Percentiles rank a stretch among this genome's conserved stretches.
Conservation (phyloP, 1,140 invertebrate species). For the Drosophila pseudoananassae region DNA sequence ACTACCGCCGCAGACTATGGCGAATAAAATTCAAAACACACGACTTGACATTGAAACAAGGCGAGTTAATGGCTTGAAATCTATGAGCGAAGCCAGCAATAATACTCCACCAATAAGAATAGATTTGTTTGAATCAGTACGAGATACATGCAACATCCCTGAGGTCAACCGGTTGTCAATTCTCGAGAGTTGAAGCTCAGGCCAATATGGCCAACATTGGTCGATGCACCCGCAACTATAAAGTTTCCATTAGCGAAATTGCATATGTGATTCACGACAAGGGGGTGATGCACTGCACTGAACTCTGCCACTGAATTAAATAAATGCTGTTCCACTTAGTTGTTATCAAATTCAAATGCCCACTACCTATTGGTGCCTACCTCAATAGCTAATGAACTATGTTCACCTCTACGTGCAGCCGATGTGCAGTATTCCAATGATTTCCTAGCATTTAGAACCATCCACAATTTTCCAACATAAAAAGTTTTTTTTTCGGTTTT, state of each 20-base stretch:
- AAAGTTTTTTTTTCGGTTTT: not conserved
- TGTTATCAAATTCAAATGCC: constrained; percentile 22
- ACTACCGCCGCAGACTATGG: not conserved
- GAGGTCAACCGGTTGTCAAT: constrained; percentile 76
- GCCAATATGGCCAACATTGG: constrained; percentile 6
- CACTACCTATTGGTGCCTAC: not conserved
- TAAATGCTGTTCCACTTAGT: not conserved
- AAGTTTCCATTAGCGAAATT: not conserved
- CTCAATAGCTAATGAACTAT: constrained; percentile 10
- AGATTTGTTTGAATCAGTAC: constrained; percentile 59
- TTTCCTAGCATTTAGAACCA: not conserved
- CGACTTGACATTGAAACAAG: constrained; percentile 66
- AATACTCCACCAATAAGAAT: constrained; percentile 57
- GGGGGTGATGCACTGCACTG: not conserved
- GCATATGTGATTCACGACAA: not conserved
- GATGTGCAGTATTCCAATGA: not conserved
- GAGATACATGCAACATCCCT: constrained; percentile 61
- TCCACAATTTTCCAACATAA: constrained; percentile 5
- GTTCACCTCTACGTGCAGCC: not conserved
- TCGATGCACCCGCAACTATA: constrained; percentile 2
- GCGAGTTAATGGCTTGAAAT: constrained; percentile 52
- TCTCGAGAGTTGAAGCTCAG: constrained; percentile 50
- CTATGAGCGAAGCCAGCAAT: constrained; percentile 26
- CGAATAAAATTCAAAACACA: constrained; percentile 47
- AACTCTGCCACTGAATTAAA: not conserved